Base-by-base conservation (phyloP, 1,140 invertebrate species). In the Heliconius hermathena region DNA sequence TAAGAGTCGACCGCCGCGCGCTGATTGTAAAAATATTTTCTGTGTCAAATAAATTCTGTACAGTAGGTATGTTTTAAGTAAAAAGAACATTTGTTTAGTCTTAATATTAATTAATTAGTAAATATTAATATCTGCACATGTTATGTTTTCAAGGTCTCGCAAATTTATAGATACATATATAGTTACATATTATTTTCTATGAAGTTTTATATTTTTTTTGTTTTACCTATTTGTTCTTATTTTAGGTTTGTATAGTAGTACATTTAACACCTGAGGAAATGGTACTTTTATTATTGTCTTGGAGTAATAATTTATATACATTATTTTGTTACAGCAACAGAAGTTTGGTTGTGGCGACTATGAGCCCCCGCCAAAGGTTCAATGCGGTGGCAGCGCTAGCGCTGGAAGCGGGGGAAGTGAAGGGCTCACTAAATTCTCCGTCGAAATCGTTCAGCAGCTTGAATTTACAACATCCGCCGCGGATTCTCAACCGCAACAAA, bases 401-500 rank as follows among this genome's bases (percentile, higher is more conserved):
- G 89, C 91, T n/a, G 91, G 92, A 57, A 86, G 87, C 70, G 90
- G 88, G 22, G 91, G 93, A 38, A 95, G 95, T 73, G 96, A 97
- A 82, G 96, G 95, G 76, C 95, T 97, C 77, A 97, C 97, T 66
- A 98, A 98, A 88, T 98, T 98, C 92, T 98, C 97, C 0, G 98
- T 98, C 22, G 97, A 98, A 93, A 98, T 98, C 77, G 98, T 98
- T 0, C 98, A 98, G 87, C 97, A 98, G 89, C 89, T 98, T 18
- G 97, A 98, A 85, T 98, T 98, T 87, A 98, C 97, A 36, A 97
- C 97, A 33, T 97, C 97, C 8, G 97, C 97, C 57, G 96, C 97
- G 38, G 97, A 97, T 89, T 97, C 97, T 9, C 97, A 97, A 85
- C 96, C 97, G n/a, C 97, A 98, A 86, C 98, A 98, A 89, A 98